Conservation (phyloP, 2,797 vertebrate species). For the Artibeus lituratus region DNA sequence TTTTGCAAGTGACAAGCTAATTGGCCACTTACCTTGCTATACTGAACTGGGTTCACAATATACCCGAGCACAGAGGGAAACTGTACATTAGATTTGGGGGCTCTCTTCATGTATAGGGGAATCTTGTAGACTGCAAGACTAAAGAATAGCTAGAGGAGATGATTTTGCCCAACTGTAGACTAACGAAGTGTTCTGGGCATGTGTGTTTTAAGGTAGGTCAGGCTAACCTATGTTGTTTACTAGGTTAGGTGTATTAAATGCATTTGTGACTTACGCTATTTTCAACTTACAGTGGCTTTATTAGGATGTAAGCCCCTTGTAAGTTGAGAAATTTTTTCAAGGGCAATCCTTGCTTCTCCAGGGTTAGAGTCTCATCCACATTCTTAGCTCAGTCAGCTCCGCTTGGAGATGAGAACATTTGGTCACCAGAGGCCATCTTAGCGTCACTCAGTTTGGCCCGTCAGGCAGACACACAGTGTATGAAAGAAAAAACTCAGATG, state of each 20-base stretch:
- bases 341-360: not conserved
- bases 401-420: slow-evolving; percentile 17
- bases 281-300: not conserved
- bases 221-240: not conserved
- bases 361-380: not conserved
- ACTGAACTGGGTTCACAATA: not conserved
- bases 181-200: not conserved
- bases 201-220: not conserved
- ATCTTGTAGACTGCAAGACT: not conserved
- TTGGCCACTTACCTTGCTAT: not conserved
- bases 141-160: not conserved
- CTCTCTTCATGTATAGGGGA: not conserved
- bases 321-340: too few relatives aligned
- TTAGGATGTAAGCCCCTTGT: too few relatives aligned
- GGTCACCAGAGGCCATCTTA: slow-evolving; percentile 24
- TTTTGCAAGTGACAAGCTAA: not conserved
- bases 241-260: not conserved
- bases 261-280: not conserved
- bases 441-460: not conserved
- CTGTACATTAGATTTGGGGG: not conserved
- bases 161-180: not conserved
- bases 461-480: slow-evolving; percentile 17
- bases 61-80: not conserved
- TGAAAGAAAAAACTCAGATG: slow-evolving; percentile 25
- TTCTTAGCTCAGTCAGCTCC: not conserved